A percentile compares a stretch with the other conserved stretches of the same genome.
Conservation (phyloP, 1,140 invertebrate species). For the Drosophila neocordata region DNA sequence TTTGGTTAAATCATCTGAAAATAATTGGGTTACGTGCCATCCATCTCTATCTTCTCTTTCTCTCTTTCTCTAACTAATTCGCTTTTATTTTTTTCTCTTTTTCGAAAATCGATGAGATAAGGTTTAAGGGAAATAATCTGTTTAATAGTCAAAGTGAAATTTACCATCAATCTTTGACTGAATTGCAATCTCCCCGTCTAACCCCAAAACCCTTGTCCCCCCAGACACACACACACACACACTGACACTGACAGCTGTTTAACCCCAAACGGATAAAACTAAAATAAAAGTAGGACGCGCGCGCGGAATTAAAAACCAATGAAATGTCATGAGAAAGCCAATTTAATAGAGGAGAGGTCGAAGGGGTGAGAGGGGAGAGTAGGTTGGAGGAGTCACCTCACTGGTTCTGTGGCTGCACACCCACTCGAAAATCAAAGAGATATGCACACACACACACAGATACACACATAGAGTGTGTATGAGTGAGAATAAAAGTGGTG, state of each 20-base stretch:
- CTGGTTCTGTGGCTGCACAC: conserved; percentile 22
- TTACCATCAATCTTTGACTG: conserved; percentile 44
- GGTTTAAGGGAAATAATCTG: background rate
- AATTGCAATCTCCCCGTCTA: conserved; percentile 15
- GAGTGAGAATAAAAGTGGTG: background rate
- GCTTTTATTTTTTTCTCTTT: background rate
- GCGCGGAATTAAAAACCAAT: conserved; percentile 59
- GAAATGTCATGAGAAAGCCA: conserved; percentile 58
- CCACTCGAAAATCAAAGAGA: conserved; percentile 68
- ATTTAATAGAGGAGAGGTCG: conserved; percentile 32
- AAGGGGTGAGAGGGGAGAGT: too few relatives aligned
- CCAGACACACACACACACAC: background rate
- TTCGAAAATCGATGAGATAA: too few relatives aligned
- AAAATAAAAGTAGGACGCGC: conserved; percentile 55
- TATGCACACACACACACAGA: conserved; percentile 10
- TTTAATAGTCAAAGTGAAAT: conserved; percentile 9
- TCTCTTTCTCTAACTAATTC: background rate
- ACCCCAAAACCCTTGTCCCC: background rate
- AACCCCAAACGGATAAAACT: conserved; percentile 11
- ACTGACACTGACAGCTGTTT: conserved; percentile 19
- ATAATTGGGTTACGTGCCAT: background rate
- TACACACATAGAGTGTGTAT: background rate
- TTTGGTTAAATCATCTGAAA: conserved; percentile 20
- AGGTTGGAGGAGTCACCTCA: conserved; percentile 37
- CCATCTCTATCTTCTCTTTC: background rate